Conservation (phyloP, 2,888 invertebrate genomes). For the Eupithecia pulchellata region DNA sequence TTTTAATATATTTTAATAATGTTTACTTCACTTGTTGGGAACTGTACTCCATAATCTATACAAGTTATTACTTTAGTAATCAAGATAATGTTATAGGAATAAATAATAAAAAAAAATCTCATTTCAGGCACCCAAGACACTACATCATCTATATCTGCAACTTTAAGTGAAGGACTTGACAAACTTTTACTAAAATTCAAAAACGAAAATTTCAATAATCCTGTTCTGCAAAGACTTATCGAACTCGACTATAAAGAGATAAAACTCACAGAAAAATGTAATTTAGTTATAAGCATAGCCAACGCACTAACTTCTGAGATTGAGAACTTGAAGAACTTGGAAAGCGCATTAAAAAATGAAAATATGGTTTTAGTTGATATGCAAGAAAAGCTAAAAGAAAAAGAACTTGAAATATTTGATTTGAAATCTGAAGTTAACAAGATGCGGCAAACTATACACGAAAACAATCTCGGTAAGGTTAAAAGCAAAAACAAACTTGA, state of each 20-base stretch:
- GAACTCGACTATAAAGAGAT: conserved; percentile 28
- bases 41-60: not conserved
- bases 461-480: conserved; percentile 57
- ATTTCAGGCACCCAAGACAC: conserved; percentile 52
- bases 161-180: conserved; percentile 50
- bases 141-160: conserved; percentile 42
- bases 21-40: not conserved
- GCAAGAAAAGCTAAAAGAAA: conserved; percentile 52
- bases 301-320: conserved; percentile 53
- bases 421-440: conserved; percentile 53
- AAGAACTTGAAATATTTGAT: conserved; percentile 52
- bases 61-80: no score
- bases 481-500: not conserved
- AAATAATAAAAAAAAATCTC: not conserved
- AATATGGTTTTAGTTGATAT: conserved; percentile 49
- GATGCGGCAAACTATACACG: conserved; percentile 51
- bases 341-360: conserved; percentile 52
- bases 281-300: conserved; percentile 52
- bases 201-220: conserved; percentile 37
- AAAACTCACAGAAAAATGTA: conserved; percentile 46
- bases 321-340: conserved; percentile 49
- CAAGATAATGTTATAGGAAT: not conserved
- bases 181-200: conserved; percentile 50
- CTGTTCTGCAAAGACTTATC: conserved; percentile 44
- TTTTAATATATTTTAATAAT: not conserved